Conservation (phyloP, 2,888 invertebrate species). For the Caenorhabditis japonica region DNA sequence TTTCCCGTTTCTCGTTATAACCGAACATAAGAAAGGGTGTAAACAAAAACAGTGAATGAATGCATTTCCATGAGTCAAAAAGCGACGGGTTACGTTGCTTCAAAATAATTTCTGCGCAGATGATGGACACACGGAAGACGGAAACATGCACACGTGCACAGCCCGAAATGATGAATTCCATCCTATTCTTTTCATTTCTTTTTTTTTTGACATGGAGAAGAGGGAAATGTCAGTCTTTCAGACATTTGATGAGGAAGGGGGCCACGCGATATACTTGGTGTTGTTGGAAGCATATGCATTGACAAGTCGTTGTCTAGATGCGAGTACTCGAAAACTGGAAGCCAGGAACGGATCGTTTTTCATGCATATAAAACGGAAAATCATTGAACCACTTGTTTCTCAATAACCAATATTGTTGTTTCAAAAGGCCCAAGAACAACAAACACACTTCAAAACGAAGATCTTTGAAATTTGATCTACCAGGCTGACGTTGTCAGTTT, state of each 20-base stretch:
- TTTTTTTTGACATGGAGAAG: conserved; percentile 2
- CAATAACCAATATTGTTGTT: too few species aligned
- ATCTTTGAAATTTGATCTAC: too few species aligned
- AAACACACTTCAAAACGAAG: conserved; percentile 17
- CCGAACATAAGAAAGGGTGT: conserved; percentile 19
- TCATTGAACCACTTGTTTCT: neutral
- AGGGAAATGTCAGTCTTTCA: neutral
- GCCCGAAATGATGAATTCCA: conserved; percentile 27
- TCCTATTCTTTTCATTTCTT: conserved; percentile 1
- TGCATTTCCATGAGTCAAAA: conserved; percentile 40
- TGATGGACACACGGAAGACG: conserved; percentile 6
- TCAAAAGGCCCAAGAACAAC: neutral
- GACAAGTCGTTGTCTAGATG: neutral
- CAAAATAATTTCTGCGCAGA: conserved; percentile 10
- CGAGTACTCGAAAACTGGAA: conserved; percentile 10
- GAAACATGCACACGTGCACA: conserved; percentile 13
- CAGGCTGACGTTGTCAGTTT: too few species aligned
- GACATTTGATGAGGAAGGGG: neutral
- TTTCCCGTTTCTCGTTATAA: neutral
- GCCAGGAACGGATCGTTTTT: neutral
- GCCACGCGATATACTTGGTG: conserved; percentile 29
- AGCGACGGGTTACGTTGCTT: conserved; percentile 22
- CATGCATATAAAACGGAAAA: conserved; percentile 17
- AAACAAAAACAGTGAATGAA: conserved; percentile 50
- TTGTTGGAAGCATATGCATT: conserved; percentile 3